Evolutionary conservation across 1,140 invertebrate species (phyloP).

Genomic region (Drosophila paulistorum): DNA sequence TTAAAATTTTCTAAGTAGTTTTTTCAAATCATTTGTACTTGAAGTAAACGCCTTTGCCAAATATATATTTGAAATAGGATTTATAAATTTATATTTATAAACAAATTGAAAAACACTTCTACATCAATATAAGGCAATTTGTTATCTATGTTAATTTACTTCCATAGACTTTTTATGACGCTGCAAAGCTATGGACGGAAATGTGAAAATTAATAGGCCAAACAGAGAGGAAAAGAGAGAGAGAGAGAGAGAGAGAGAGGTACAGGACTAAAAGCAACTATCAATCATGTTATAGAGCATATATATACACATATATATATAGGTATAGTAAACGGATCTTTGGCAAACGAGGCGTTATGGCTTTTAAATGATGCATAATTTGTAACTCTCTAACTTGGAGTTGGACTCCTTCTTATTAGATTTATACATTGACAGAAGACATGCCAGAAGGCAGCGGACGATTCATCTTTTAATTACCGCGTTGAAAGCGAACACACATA

Average conservation of each 20-base stretch:
- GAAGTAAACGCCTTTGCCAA: too few species aligned
- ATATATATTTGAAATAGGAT: too few species aligned
- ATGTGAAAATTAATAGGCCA: constrained; percentile 8
- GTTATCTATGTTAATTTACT: neutral
- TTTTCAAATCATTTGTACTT: too few species aligned
- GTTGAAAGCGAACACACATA: constrained; percentile 70
- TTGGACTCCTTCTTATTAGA: constrained; percentile 47
- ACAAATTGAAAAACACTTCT: too few species aligned
- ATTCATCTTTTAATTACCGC: constrained; percentile 83
- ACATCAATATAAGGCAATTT: too few species aligned
- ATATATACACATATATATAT: neutral
- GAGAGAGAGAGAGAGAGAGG: too few species aligned
- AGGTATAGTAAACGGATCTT: constrained; percentile 30
- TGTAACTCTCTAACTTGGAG: constrained; percentile 43
- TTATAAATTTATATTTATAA: too few species aligned
- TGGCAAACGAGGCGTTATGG: constrained; percentile 76
- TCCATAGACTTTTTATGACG: neutral
- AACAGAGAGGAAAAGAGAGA: neutral
- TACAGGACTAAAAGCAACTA: constrained; percentile 65
- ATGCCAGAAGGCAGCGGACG: constrained; percentile 41
- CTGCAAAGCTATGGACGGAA: neutral
- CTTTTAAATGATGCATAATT: constrained; percentile 79
- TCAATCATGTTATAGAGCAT: constrained; percentile 63
- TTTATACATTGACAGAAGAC: constrained; percentile 50
- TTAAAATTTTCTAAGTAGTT: too few species aligned